Conservation (phyloP, 2,888 invertebrate species). For the Neocrepidodera transversa region DNA sequence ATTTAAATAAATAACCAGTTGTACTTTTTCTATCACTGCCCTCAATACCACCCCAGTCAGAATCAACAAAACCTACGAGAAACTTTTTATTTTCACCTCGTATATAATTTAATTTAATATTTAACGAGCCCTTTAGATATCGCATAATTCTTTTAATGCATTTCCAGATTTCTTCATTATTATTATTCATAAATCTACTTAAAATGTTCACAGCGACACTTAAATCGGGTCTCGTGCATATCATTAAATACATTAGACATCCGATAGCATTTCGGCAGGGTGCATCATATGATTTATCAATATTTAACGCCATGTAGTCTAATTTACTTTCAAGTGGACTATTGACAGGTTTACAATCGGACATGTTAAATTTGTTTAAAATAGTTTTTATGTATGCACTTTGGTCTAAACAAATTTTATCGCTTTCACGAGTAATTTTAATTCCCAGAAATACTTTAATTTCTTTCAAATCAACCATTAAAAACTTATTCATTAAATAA, state of each 20-base stretch:
- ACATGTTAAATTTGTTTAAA: conserved; percentile 42
- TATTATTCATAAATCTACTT: conserved; percentile 45
- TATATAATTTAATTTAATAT: conserved; percentile 16
- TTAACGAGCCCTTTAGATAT: conserved; percentile 42
- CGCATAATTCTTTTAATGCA: conserved; percentile 44
- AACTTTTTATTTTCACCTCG: conserved; percentile 6
- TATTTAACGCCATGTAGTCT: too few relatives aligned
- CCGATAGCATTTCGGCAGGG: conserved; percentile 37
- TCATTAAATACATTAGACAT: conserved; percentile 39
- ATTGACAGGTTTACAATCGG: conserved; percentile 33
- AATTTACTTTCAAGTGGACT: conserved; percentile 42
- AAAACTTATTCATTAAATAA: conserved; percentile 11
- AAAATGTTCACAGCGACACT: conserved; percentile 38
- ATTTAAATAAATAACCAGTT: conserved; percentile 26
- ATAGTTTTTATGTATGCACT: conserved; percentile 34
- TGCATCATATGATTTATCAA: too few relatives aligned
- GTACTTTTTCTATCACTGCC: conserved; percentile 23
- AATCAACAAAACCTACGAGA: conserved; percentile 21
- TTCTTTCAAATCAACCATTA: conserved; percentile 27
- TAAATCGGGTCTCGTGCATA: conserved; percentile 43
- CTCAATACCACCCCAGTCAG: conserved; percentile 25
- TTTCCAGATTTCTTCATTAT: conserved; percentile 42
- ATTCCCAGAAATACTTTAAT: conserved; percentile 43
- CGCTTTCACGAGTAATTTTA: conserved; percentile 32
- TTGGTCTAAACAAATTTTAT: too few relatives aligned